Evolutionary conservation across 2,797 vertebrate genomes (phyloP), one percentile per base, ranked within the genome.

Genomic region (Macropus fuliginosus): DNA sequence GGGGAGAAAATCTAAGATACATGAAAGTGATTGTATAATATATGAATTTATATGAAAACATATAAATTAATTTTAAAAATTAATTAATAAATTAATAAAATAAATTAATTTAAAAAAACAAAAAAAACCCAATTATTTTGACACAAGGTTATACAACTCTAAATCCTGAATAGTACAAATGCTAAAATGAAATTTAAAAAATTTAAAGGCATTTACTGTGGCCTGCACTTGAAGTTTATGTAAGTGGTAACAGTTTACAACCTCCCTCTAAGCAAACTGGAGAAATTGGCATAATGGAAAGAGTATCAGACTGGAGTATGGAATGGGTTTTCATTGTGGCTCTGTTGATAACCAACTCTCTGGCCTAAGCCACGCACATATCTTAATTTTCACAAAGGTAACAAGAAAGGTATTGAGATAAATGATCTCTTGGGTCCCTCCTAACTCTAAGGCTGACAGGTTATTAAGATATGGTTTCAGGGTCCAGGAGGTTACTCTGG

Each of bases 71-170:
- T n/a, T n/a, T n/a, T n/a, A n/a, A n/a, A n/a, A n/a, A n/a, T n/a
- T n/a, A n/a, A n/a, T n/a, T n/a, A n/a, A n/a, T n/a, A n/a, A n/a
- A n/a, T n/a, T n/a, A n/a, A n/a, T n/a, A n/a, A n/a, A n/a, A n/a
- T n/a, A n/a, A 52, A 52, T 6, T 52, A 52, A 6, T 52, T 52
- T 52, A 52, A 52, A 31, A 59, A 59, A 59, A 18, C 5, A 66
- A 66, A 52, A 52, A 52, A 52, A 21, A 40, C n/a, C 11, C 9
- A 74, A 74, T 40, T 40, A 31, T 96, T 92, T 93, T 55, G 92
- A 92, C 94, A 87, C 94, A 92, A 93, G 40, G 21, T 50, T 50
- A 14, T 62, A 28, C 91, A 74, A 92, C 74, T 95, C 56, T 94
- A 55, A 27, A 90, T 96, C 94, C 93, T n/a, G 91, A 95, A 59